A percentile compares a stretch with the other conserved stretches of the same genome.
phyloP scores from a whole-genome alignment of 2,113 vertebrate genomes.

The Shinisaurus crocodilurus region DNA sequence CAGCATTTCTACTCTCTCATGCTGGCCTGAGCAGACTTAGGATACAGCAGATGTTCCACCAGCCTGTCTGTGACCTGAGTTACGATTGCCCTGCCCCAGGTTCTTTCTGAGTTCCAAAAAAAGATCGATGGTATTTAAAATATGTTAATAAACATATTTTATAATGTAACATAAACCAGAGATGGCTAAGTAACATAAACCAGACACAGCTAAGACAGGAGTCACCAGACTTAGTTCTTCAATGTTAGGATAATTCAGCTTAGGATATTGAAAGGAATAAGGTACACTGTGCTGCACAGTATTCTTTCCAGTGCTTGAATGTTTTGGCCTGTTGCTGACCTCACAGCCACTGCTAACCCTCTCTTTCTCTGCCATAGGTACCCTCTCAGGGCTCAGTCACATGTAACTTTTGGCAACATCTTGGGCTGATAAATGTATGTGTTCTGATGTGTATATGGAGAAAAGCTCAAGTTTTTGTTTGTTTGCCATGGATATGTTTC shows the following conservation, averaged over 20 bases:
- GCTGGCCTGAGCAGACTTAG: too few relatives aligned
- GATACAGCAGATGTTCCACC: too few relatives aligned
- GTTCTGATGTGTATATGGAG: background rate
- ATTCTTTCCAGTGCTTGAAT: background rate
- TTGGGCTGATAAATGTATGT: background rate
- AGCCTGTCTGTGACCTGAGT: too few relatives aligned
- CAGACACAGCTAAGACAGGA: background rate
- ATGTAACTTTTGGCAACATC: background rate
- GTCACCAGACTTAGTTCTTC: background rate
- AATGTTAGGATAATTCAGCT: background rate
- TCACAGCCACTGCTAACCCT: background rate
- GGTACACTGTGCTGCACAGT: background rate
- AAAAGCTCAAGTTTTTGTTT: background rate
- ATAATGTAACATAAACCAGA: slow-evolving; percentile 4
- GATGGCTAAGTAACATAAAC: slow-evolving; percentile 8
- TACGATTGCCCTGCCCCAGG: too few relatives aligned
- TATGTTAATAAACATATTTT: slow-evolving; percentile 31
- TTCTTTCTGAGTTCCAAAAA: slow-evolving; percentile 22
- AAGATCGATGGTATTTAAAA: slow-evolving; percentile 33
- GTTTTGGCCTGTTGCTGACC: background rate
- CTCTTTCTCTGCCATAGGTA: background rate
- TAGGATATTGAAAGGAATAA: background rate
- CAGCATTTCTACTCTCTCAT: too few relatives aligned
- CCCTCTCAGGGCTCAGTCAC: background rate
- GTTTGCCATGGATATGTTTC: background rate